A percentile compares a stretch with the other conserved stretches of the same genome.
phyloP scores from a whole-genome alignment of 2,797 vertebrate genomes.

The Darevskia mixta region DNA sequence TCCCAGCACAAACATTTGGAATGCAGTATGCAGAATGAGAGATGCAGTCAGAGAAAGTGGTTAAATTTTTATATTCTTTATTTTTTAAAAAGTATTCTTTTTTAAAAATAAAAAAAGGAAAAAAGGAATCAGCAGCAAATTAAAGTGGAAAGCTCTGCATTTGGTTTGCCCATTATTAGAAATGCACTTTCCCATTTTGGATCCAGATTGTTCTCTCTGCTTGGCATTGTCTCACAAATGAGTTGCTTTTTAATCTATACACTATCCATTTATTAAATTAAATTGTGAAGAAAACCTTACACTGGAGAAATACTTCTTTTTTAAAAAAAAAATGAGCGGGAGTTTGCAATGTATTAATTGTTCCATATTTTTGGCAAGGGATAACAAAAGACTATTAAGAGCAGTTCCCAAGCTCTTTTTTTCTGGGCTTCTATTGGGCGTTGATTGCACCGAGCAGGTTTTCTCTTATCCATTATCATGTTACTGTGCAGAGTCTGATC shows the following conservation, averaged over 20 bases:
- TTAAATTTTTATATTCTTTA: slow-evolving; percentile 48
- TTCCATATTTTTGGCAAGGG: slow-evolving; percentile 5
- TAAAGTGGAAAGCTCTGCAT: slow-evolving; percentile 60
- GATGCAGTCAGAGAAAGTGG: slow-evolving; percentile 36
- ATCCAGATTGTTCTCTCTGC: neutral
- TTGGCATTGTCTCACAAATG: slow-evolving; percentile 7
- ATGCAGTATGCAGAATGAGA: slow-evolving; percentile 41
- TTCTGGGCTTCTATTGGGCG: neutral
- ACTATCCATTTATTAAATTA: slow-evolving; percentile 46
- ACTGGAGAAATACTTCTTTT: slow-evolving; percentile 20
- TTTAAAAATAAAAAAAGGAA: slow-evolving; percentile 30
- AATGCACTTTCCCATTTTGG: slow-evolving; percentile 17
- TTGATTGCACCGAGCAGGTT: neutral
- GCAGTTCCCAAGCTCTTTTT: neutral
- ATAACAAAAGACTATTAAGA: slow-evolving; percentile 9
- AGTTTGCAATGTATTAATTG: slow-evolving; percentile 6
- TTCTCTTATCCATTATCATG: neutral
- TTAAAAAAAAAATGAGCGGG: accelerated
- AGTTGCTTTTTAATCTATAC: slow-evolving; percentile 31
- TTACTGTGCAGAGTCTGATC: neutral
- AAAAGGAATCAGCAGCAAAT: slow-evolving; percentile 53
- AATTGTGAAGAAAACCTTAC: slow-evolving; percentile 25
- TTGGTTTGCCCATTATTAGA: slow-evolving; percentile 40
- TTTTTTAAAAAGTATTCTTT: slow-evolving; percentile 17
- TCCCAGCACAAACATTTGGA: slow-evolving; percentile 52